Base-by-base conservation (phyloP, 2,888 invertebrate species). In the Trachelus tabidus region DNA sequence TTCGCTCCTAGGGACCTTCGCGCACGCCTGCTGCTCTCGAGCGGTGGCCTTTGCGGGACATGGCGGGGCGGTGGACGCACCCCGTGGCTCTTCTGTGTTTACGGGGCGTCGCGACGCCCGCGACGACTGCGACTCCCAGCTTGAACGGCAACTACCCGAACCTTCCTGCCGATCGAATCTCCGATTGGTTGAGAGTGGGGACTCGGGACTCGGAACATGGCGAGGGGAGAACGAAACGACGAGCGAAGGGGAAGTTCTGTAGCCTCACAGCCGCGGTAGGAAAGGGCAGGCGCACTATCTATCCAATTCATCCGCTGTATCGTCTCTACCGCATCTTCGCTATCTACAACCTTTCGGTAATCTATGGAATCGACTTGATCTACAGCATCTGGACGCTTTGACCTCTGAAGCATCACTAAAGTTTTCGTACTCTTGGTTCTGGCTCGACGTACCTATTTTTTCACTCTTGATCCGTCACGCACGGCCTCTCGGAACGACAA, bases 121-220 rank as follows among this genome's bases (percentile, higher is more conserved):
- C 88, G 88, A 86, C 85, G 56, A 80, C 83, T 83, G 80, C 79
- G 81, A 78, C 82, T 83, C 56, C 56, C 56, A 56, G 81, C 81
- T 81, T 80, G 71, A 56, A 56, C 81, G 73, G 77, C 84, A 86
- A 83, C 88, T 69, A 30, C 34, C 40, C 23, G 75, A 76, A 76
- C 76, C 68, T 73, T 73, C 37, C 68, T 73, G 40, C 80, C 80
- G 89, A 90, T 90, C 88, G 90, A 89, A 88, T 86, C 85, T 84
- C 87, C 87, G 87, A 89, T 90, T 88, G 85, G 86, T 85, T 85
- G 86, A 85, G 85, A 83, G 85, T 69, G 84, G 79, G 56, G 56
- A 56, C 56, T 56, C 23, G 56, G 56, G 40, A 40, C 75, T 79
- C 81, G 77, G 79, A n/a, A 75, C 75, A 37, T 78, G 73, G 56